Evolutionary conservation across 2,113 vertebrate species (phyloP).

Genomic region (Otocyon megalotis): DNA sequence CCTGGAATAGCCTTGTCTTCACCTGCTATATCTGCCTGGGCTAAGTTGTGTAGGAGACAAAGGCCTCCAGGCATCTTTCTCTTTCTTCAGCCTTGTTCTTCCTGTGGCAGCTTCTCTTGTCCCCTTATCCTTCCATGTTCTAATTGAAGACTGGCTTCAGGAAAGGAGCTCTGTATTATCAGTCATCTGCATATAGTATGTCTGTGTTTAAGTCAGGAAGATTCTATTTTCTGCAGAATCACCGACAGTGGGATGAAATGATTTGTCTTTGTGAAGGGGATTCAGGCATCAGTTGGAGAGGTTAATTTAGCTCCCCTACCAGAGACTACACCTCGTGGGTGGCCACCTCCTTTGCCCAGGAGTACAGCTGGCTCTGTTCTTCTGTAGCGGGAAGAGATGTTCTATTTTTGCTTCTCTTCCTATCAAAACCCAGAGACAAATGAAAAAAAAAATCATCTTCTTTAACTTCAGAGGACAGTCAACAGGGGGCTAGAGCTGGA

Average conservation of each 20-base stretch:
- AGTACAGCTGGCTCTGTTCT: neutral
- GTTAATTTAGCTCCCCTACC: neutral
- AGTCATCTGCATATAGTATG: neutral
- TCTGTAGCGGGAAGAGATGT: neutral
- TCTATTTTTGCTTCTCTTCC: neutral
- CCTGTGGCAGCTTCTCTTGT: neutral
- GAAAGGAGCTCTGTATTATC: neutral
- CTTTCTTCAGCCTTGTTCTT: neutral
- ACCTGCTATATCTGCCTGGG: neutral
- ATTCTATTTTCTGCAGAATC: neutral
- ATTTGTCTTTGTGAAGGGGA: constrained; percentile 12
- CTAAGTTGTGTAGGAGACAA: neutral
- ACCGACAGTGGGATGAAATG: neutral
- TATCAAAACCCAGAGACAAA: neutral
- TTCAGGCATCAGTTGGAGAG: neutral
- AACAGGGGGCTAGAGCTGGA: neutral
- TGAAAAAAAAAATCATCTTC: neutral
- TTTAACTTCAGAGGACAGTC: neutral
- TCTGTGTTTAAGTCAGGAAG: neutral
- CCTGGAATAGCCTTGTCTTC: neutral
- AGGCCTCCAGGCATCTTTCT: neutral
- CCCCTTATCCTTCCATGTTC: neutral
- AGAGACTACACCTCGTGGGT: neutral
- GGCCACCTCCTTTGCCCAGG: neutral
- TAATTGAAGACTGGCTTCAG: neutral